A percentile compares a stretch with the other conserved stretches of the same genome.
phyloP scores from a whole-genome alignment of 2,797 vertebrate genomes.

The Spea hammondii region DNA sequence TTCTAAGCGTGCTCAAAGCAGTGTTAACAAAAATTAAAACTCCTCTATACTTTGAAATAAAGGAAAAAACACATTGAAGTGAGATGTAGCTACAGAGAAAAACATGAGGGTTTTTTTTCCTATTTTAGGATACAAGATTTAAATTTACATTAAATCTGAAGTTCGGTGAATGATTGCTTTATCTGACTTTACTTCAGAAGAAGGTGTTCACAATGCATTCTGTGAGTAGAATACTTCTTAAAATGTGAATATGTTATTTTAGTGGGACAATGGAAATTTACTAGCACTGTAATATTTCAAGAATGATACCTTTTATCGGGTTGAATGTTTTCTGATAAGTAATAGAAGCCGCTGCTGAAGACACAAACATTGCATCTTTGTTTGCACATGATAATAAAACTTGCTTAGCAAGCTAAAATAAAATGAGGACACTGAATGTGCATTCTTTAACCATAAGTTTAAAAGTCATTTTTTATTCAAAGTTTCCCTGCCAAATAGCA shows the following conservation, averaged over 20 bases:
- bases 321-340: constrained; percentile 33
- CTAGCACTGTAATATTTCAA: constrained; percentile 27
- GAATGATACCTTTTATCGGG: constrained; percentile 26
- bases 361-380: constrained; percentile 39
- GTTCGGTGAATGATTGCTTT: neutral
- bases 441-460: constrained; percentile 29
- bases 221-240: neutral
- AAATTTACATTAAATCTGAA: neutral
- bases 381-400: constrained; percentile 35
- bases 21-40: neutral
- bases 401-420: constrained; percentile 32
- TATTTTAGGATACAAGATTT: neutral
- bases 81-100: neutral
- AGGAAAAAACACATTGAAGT: neutral
- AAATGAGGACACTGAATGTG: constrained; percentile 14
- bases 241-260: constrained; percentile 17
- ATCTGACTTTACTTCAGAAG: neutral
- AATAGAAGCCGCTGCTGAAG: constrained; percentile 21
- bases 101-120: neutral
- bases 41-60: neutral
- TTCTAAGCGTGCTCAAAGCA: no score
- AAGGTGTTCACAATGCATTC: neutral
- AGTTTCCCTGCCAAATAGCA: constrained; percentile 15
- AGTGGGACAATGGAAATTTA: constrained; percentile 21
- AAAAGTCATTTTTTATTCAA: constrained; percentile 10